Evolutionary conservation across 2,888 invertebrate species (phyloP).

Genomic region (Euphydryas editha): DNA sequence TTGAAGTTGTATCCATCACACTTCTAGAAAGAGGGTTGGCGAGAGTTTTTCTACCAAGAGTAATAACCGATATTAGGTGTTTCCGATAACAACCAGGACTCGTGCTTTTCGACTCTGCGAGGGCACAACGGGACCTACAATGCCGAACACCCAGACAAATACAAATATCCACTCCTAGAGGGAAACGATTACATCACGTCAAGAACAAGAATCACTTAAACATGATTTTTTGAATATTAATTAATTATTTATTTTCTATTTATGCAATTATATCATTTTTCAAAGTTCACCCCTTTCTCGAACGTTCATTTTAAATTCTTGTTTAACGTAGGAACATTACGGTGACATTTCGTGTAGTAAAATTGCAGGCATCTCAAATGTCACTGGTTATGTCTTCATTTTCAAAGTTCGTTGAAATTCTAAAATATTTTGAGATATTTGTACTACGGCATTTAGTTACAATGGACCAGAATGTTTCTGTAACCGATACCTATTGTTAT

Average conservation of each 20-base stretch:
- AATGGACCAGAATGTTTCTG: conserved; percentile 20
- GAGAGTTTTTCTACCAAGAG: too few relatives aligned
- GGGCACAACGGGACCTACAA: too few relatives aligned
- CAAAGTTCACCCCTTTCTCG: conserved; percentile 21
- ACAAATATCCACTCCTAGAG: too few relatives aligned
- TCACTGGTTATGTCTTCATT: conserved; percentile 36
- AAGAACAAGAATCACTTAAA: too few relatives aligned
- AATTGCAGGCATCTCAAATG: conserved; percentile 31
- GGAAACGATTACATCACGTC: too few relatives aligned
- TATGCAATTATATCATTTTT: neutral
- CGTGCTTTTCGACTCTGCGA: too few relatives aligned
- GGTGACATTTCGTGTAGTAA: conserved; percentile 33
- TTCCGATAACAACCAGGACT: too few relatives aligned
- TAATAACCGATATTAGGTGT: too few relatives aligned
- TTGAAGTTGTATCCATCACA: too few relatives aligned
- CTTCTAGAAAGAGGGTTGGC: too few relatives aligned
- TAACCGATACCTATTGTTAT: conserved; percentile 21
- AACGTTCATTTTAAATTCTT: conserved; percentile 15
- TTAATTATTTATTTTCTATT: neutral
- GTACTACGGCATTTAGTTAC: conserved; percentile 5
- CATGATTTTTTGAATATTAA: neutral
- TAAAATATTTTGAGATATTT: conserved; percentile 10
- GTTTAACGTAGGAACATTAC: conserved; percentile 24
- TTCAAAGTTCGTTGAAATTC: conserved; percentile 24
- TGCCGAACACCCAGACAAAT: too few relatives aligned